Evolutionary conservation across 2,797 vertebrate species (phyloP).

Genomic region (Anguilla marmorata): DNA sequence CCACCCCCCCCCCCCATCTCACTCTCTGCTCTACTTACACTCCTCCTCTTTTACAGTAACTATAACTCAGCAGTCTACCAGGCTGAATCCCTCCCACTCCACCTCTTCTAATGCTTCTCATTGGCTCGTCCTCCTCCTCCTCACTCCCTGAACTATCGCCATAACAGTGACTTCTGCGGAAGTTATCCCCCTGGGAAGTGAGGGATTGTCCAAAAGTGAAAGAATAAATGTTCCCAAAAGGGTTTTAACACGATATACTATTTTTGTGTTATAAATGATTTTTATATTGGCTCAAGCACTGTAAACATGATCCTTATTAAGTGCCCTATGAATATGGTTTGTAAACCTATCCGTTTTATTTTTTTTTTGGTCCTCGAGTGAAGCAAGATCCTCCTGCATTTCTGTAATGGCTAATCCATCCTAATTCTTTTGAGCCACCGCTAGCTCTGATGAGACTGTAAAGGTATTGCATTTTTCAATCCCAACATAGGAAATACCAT

Average conservation of each 20-base stretch:
- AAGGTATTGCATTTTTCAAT: conserved; percentile 10
- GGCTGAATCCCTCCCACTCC: neutral
- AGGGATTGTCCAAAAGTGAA: neutral
- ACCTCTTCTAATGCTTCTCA: neutral
- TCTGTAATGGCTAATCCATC: conserved; percentile 35
- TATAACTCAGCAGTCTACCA: neutral
- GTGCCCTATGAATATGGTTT: conserved; percentile 42
- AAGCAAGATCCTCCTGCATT: conserved; percentile 26
- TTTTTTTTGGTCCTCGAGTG: conserved; percentile 28
- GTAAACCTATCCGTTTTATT: conserved; percentile 29
- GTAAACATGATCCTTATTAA: conserved; percentile 21
- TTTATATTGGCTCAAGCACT: neutral
- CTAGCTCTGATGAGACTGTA: neutral
- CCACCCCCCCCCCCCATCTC: neutral
- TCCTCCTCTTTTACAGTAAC: neutral
- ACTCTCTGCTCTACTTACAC: neutral
- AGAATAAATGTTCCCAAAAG: neutral
- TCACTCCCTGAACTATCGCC: neutral
- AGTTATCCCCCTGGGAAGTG: neutral
- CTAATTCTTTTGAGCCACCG: neutral
- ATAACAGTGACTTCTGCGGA: neutral
- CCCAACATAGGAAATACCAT: conserved; percentile 3
- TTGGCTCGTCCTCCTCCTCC: neutral
- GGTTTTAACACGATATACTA: neutral
- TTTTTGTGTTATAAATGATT: neutral